Evolutionary conservation across 2,888 invertebrate species (phyloP).

Genomic region (Rhorus exstirpatorius): DNA sequence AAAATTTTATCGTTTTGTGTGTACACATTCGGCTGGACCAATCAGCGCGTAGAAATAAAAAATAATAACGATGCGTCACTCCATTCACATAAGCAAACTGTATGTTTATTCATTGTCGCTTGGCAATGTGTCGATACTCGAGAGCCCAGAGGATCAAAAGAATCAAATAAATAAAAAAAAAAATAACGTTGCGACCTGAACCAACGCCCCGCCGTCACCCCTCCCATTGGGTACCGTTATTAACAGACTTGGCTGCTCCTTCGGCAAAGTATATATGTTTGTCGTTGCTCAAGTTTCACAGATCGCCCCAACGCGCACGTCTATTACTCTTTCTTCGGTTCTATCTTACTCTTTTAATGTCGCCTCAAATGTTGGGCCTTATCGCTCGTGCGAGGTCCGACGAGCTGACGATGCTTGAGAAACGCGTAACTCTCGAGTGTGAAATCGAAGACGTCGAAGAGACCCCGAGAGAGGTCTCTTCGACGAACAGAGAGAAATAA

Average conservation of each 20-base stretch:
- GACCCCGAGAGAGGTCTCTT: slow-evolving; percentile 46
- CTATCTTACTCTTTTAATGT: neutral
- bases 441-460: slow-evolving; percentile 71
- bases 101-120: slow-evolving; percentile 33
- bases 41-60: slow-evolving; percentile 1
- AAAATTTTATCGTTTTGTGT: neutral
- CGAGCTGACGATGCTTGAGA: slow-evolving; percentile 73
- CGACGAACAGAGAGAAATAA: slow-evolving; percentile 42
- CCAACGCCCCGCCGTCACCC: neutral
- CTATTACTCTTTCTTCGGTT: neutral
- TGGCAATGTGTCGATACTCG: neutral
- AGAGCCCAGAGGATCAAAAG: neutral
- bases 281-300: slow-evolving; percentile 40
- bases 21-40: neutral
- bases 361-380: slow-evolving; percentile 40
- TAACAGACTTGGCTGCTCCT: slow-evolving; percentile 33
- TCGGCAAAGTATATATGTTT: slow-evolving; percentile 39
- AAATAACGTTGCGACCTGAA: neutral
- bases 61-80: too few relatives aligned
- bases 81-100: too few relatives aligned
- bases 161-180: too few relatives aligned
- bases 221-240: slow-evolving; percentile 1
- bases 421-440: slow-evolving; percentile 59
- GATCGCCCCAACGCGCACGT: too few relatives aligned
- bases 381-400: slow-evolving; percentile 16